These are phyloP conservation scores for Rhinogobius similis DNA, from an alignment of 2,113 vertebrate species.

Conservation along the genomic window DNA sequence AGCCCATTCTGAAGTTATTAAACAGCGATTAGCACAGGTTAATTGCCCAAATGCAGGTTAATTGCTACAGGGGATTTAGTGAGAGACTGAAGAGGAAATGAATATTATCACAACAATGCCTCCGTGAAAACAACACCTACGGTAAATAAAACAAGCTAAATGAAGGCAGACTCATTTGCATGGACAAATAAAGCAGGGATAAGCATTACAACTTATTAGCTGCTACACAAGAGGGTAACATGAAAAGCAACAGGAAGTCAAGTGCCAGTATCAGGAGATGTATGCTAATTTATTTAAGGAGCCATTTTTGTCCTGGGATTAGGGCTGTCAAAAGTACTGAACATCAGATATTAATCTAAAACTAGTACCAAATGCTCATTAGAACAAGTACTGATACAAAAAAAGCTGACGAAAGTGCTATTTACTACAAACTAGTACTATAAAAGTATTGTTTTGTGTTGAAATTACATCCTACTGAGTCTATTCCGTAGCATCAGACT, in stretches of 20 bases:
- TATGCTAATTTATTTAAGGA: neutral
- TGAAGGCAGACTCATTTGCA: conserved; percentile 21
- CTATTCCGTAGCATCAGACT: no score
- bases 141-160: conserved; percentile 31
- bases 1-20: conserved; percentile 48
- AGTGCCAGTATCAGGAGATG: neutral
- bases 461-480: no score
- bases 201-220: conserved; percentile 2
- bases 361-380: no score
- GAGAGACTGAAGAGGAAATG: conserved; percentile 56
- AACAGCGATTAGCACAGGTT: conserved; percentile 54
- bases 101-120: conserved; percentile 54
- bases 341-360: no score
- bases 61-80: conserved; percentile 57
- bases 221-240: neutral
- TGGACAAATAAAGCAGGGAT: conserved; percentile 9
- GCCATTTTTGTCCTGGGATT: neutral
- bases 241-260: neutral
- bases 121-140: conserved; percentile 36
- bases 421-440: no score
- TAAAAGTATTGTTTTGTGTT: no score
- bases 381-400: no score
- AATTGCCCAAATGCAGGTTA: conserved; percentile 62
- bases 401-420: no score
- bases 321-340: no score